phyloP scores from a whole-genome alignment of 2,113 vertebrate genomes.

The Nannospalax galili region DNA sequence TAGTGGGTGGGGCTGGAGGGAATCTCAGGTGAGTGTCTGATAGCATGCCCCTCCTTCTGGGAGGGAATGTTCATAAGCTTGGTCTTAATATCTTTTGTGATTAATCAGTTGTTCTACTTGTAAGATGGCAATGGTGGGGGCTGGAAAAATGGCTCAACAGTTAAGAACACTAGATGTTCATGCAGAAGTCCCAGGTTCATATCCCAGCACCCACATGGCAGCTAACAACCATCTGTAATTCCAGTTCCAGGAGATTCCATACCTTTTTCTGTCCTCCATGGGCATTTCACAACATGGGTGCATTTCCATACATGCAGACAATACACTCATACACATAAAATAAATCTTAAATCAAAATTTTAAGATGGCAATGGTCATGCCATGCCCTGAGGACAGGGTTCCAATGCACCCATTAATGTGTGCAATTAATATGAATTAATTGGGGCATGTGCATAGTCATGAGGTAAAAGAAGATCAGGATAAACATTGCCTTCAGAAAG shows the following conservation, averaged over 20 bases:
- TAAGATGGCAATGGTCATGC: not conserved
- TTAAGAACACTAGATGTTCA: too few relatives aligned
- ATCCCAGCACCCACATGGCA: too few relatives aligned
- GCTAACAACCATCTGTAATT: too few relatives aligned
- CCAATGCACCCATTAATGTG: not conserved
- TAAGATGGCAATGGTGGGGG: not conserved
- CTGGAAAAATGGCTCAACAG: too few relatives aligned
- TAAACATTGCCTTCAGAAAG: constrained; percentile 12
- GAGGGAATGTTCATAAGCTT: not conserved
- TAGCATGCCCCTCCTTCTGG: not conserved
- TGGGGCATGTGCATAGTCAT: not conserved
- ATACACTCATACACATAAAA: too few relatives aligned
- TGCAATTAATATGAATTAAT: not conserved
- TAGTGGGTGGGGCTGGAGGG: not conserved
- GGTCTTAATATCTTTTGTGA: not conserved
- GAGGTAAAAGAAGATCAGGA: not conserved
- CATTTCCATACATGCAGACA: too few relatives aligned
- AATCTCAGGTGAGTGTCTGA: not conserved
- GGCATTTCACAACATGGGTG: too few relatives aligned
- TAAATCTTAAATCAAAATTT: not conserved
- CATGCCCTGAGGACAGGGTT: not conserved
- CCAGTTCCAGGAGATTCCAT: too few relatives aligned
- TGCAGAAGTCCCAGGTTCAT: too few relatives aligned
- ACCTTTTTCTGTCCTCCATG: too few relatives aligned
- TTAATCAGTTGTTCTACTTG: not conserved